Evolutionary conservation across 2,113 vertebrate species (phyloP).

Genomic region (Campylomormyrus tamandua): DNA sequence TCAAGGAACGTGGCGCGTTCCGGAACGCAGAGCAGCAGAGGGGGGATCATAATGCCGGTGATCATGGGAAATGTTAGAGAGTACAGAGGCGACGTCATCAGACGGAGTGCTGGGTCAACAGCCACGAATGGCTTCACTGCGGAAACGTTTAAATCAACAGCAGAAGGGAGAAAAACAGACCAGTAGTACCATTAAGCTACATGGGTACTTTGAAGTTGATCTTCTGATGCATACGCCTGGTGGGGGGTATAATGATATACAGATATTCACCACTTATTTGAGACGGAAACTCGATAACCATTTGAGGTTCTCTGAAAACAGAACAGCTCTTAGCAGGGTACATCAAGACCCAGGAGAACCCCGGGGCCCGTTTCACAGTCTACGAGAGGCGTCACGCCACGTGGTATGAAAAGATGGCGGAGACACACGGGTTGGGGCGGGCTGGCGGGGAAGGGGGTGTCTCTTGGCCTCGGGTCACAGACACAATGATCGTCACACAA

Average conservation of each 20-base stretch:
- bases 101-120: not conserved
- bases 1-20: not conserved
- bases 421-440: not conserved
- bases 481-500: conserved; percentile 24
- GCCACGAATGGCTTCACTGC: not conserved
- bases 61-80: not conserved
- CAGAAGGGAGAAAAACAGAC: not conserved
- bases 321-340: not conserved
- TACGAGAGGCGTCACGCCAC: not conserved
- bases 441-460: not conserved
- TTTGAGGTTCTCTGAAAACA: not conserved
- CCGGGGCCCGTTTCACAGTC: not conserved
- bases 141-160: not conserved
- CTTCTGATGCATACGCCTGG: not conserved
- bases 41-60: no score
- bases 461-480: conserved; percentile 1
- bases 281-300: not conserved
- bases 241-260: not conserved
- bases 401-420: not conserved
- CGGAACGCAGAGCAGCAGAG: not conserved
- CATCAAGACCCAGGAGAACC: not conserved
- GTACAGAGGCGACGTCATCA: not conserved
- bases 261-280: not conserved
- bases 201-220: not conserved
- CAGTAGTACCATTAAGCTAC: not conserved